phyloP scores from a whole-genome alignment of 2,797 vertebrate species.

The Gymnocypris eckloni region DNA sequence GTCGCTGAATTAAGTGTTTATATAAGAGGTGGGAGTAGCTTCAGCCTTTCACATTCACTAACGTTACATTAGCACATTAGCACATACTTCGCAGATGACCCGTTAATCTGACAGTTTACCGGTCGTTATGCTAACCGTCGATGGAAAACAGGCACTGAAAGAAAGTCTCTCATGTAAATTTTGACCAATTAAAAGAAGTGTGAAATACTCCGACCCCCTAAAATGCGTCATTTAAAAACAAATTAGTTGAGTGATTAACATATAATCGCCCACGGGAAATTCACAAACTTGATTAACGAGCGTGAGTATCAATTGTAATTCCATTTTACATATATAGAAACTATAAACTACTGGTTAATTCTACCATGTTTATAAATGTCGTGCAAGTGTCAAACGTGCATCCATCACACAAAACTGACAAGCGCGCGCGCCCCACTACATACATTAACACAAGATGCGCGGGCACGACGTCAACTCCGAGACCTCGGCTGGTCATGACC shows the following conservation, averaged over 20 bases:
- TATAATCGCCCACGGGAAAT: background rate
- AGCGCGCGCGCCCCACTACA: conserved; percentile 43
- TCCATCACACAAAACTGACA: conserved; percentile 55
- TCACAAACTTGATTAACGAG: background rate
- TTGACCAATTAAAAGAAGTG: background rate
- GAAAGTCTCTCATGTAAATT: background rate
- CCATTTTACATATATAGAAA: background rate
- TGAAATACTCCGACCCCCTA: background rate
- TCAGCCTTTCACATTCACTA: conserved; percentile 20
- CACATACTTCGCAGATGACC: conserved; percentile 10
- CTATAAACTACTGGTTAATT: background rate
- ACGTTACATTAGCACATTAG: conserved; percentile 18
- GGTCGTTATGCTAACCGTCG: conserved; percentile 18
- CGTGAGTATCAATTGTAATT: background rate
- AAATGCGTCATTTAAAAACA: background rate
- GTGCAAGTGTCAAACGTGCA: conserved; percentile 59
- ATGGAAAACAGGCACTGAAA: conserved; percentile 25
- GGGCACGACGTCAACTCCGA: conserved; percentile 65
- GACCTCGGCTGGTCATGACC: conserved; percentile 55
- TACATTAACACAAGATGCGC: conserved; percentile 62
- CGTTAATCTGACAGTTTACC: conserved; percentile 44
- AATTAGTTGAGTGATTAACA: background rate
- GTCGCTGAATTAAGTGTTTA: background rate
- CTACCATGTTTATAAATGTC: conserved; percentile 56
- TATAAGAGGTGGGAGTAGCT: background rate